These are phyloP conservation scores for Psittacara wagleri DNA, from an alignment of 2,113 vertebrate genomes.

Conservation along the genomic window DNA sequence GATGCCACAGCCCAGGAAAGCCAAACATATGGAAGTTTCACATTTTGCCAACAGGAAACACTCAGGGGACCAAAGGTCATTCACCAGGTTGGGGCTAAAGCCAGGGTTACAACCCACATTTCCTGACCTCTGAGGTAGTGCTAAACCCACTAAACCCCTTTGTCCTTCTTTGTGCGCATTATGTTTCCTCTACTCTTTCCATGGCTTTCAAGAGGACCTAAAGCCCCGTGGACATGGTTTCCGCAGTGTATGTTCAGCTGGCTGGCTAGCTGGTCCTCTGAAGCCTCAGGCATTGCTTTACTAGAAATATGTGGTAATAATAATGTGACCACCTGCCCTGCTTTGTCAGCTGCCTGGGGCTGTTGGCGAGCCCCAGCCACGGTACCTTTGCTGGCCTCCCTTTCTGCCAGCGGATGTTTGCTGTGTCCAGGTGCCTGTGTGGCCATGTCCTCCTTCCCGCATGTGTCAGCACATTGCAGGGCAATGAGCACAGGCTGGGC, in stretches of 20 bases:
- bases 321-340: neutral
- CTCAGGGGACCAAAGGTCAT: slow-evolving; percentile 45
- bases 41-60: slow-evolving; percentile 56
- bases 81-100: slow-evolving; percentile 25
- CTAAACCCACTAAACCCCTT: slow-evolving; percentile 9
- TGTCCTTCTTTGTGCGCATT: neutral
- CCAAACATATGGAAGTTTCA: slow-evolving; percentile 65
- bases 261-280: neutral
- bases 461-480: neutral
- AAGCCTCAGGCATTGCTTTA: neutral
- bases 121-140: slow-evolving; percentile 43
- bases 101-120: slow-evolving; percentile 50
- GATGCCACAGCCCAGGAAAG: slow-evolving; percentile 52
- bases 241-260: slow-evolving; percentile 46
- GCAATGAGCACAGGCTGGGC: neutral
- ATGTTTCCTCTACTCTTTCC: slow-evolving; percentile 12
- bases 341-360: slow-evolving; percentile 53
- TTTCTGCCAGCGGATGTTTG: slow-evolving; percentile 25
- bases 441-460: neutral
- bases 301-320: neutral
- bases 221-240: slow-evolving; percentile 16
- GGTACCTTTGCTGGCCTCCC: neutral
- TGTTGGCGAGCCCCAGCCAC: neutral
- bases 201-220: neutral
- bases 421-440: slow-evolving; percentile 3